phyloP scores from a whole-genome alignment of 2,797 vertebrate species.

The Heterohyrax brucei region DNA sequence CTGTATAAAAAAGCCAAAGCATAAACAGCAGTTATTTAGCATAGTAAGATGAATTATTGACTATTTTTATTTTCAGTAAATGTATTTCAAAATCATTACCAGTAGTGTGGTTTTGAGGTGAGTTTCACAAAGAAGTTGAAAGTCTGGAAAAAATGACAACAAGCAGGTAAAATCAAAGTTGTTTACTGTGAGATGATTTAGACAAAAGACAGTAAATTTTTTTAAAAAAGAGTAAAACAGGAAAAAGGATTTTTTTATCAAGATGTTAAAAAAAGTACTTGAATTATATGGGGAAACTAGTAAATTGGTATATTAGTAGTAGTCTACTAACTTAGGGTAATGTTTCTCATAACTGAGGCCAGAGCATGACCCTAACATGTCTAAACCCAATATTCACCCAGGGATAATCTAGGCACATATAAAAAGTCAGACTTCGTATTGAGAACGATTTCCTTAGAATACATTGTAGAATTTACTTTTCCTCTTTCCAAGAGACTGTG shows the following conservation, averaged over 20 bases:
- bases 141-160: neutral
- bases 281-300: neutral
- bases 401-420: neutral
- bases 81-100: conserved; percentile 18
- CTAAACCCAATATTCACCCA: neutral
- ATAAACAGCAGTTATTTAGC: neutral
- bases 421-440: neutral
- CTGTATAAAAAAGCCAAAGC: neutral
- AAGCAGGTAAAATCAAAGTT: neutral
- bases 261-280: neutral
- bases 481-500: neutral
- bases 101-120: neutral
- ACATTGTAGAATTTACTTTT: neutral
- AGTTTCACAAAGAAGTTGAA: conserved; percentile 11
- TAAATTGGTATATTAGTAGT: neutral
- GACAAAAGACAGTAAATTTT: conserved; percentile 36
- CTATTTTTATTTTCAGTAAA: conserved; percentile 56
- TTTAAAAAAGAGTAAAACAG: neutral
- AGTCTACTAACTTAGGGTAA: neutral
- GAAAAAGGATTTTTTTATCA: neutral
- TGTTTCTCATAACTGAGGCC: neutral
- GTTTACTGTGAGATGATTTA: neutral
- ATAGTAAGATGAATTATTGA: neutral
- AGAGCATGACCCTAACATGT: neutral
- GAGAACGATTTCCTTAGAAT: neutral